A percentile compares a stretch with the other conserved stretches of the same genome.
phyloP scores from a whole-genome alignment of 2,888 invertebrate species.

The Embidobia sp. region DNA sequence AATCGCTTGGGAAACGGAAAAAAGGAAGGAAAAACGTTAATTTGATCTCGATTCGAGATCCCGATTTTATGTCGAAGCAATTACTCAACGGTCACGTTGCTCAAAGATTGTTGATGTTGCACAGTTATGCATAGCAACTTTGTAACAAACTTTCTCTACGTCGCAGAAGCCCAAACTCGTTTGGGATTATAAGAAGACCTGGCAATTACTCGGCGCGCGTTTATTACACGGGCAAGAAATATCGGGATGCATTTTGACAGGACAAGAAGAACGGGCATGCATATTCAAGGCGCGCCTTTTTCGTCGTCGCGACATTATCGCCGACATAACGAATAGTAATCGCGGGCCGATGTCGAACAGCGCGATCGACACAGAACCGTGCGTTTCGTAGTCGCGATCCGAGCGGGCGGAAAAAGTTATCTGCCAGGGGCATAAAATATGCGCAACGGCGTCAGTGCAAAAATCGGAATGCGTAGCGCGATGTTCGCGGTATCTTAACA shows the following conservation, averaged over 20 bases:
- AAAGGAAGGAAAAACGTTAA: too few species aligned
- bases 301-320: conserved; percentile 44
- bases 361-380: conserved; percentile 59
- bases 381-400: conserved; percentile 53
- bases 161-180: too few species aligned
- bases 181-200: too few species aligned
- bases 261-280: conserved; percentile 20
- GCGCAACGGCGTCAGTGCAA: conserved; percentile 14
- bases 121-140: too few species aligned
- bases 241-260: conserved; percentile 13
- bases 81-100: too few species aligned
- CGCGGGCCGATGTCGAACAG: conserved; percentile 54
- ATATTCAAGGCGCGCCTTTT: conserved; percentile 28
- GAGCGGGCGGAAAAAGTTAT: conserved; percentile 38
- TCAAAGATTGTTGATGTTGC: too few species aligned
- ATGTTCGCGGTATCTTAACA: conserved; percentile 65
- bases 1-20: too few species aligned
- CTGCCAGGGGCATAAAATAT: conserved; percentile 33
- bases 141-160: too few species aligned
- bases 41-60: too few species aligned
- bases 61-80: too few species aligned
- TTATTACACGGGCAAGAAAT: too few species aligned
- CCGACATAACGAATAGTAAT: conserved; percentile 43
- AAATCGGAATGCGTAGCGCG: conserved; percentile 60
- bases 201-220: too few species aligned